Evolutionary conservation across 2,797 vertebrate species (phyloP).

Genomic region (Enteromius treurensis): DNA sequence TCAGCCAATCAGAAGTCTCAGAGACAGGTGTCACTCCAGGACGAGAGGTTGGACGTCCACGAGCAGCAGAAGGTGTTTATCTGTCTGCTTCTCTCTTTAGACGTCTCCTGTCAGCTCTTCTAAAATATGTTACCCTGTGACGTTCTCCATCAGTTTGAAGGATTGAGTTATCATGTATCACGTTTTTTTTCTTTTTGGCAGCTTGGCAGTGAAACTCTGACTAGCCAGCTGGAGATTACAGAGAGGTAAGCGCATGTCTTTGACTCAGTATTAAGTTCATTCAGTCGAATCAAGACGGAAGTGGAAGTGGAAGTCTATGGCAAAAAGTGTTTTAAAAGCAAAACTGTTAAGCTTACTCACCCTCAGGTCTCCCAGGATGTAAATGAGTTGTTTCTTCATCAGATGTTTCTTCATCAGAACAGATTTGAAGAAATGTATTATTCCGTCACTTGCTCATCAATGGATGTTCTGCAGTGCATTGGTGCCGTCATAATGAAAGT

Average conservation of each 20-base stretch:
- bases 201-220: slow-evolving; percentile 63
- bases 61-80: slow-evolving; percentile 42
- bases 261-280: background rate
- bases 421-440: background rate
- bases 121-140: background rate
- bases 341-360: background rate
- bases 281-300: slow-evolving; percentile 3
- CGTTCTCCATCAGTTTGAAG: background rate
- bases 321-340: background rate
- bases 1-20: slow-evolving; percentile 87
- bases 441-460: background rate
- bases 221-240: slow-evolving; percentile 85
- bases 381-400: too few species aligned
- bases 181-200: slow-evolving; percentile 52
- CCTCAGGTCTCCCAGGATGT: background rate
- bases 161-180: slow-evolving; percentile 35
- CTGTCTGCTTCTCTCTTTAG: background rate
- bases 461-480: background rate
- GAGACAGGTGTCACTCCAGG: slow-evolving; percentile 81
- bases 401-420: background rate
- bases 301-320: background rate
- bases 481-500: background rate
- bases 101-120: slow-evolving; percentile 2
- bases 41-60: slow-evolving; percentile 77
- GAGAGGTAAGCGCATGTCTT: slow-evolving; percentile 82